These are phyloP conservation scores for Halictus rubicundus DNA, from an alignment of 1,140 invertebrate genomes.

Conservation along the genomic window DNA sequence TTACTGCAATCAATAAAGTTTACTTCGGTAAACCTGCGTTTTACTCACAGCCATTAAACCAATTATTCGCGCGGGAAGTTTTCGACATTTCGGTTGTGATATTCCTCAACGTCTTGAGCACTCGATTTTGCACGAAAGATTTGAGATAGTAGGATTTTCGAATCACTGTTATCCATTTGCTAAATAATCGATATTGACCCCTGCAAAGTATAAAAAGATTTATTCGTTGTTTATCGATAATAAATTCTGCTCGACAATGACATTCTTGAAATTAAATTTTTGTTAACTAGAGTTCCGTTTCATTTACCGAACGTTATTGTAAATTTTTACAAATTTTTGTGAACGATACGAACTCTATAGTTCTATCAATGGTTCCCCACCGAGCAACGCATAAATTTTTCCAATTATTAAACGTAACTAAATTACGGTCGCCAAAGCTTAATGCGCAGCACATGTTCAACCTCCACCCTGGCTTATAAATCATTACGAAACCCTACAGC, in stretches of 20 bases:
- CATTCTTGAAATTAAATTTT: too few species aligned
- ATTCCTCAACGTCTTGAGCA: neutral
- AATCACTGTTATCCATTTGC: too few species aligned
- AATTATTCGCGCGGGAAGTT: neutral
- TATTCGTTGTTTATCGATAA: too few species aligned
- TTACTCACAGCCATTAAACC: neutral
- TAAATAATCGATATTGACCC: too few species aligned
- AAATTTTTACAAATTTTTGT: neutral
- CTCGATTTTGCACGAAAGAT: too few species aligned
- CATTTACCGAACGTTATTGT: too few species aligned
- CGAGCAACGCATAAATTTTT: neutral
- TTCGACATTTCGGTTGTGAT: neutral
- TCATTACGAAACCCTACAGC: slow-evolving; percentile 52
- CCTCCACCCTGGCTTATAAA: slow-evolving; percentile 62
- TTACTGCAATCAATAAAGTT: slow-evolving; percentile 21
- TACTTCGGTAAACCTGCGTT: neutral
- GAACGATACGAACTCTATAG: neutral
- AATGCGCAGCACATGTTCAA: slow-evolving; percentile 64
- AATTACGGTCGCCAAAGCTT: slow-evolving; percentile 48
- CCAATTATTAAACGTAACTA: slow-evolving; percentile 47
- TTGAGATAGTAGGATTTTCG: too few species aligned
- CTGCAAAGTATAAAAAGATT: too few species aligned
- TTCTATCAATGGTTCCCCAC: neutral
- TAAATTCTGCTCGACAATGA: too few species aligned
- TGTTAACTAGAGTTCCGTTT: too few species aligned